Evolutionary conservation across 2,797 vertebrate genomes (phyloP).

Genomic region (Premnoplex brunnescens): DNA sequence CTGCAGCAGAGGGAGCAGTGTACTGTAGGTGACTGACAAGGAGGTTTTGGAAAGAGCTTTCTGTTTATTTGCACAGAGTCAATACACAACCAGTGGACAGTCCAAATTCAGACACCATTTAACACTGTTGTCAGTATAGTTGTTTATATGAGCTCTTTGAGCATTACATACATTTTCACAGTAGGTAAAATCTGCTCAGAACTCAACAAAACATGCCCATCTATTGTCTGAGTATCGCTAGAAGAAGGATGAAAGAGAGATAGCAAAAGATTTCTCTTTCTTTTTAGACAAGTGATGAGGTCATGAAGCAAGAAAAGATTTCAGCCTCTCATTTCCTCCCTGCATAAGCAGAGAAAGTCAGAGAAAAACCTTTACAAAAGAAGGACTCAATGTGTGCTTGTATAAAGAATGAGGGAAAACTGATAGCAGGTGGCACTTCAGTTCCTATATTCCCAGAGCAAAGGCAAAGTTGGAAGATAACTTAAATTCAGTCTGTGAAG

Average conservation of each 20-base stretch:
- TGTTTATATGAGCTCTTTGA: neutral
- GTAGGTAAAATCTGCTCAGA: neutral
- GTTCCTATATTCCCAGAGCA: neutral
- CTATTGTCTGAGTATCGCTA: neutral
- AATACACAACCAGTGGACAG: neutral
- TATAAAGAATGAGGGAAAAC: neutral
- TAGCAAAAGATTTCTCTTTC: neutral
- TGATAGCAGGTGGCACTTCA: neutral
- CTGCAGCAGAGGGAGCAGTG: neutral
- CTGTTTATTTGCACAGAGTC: neutral
- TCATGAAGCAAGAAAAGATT: neutral
- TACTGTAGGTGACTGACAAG: neutral
- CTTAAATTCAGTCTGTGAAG: neutral
- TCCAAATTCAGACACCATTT: neutral
- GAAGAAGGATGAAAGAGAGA: neutral
- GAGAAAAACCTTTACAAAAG: neutral
- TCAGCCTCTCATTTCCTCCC: neutral
- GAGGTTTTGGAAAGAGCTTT: neutral
- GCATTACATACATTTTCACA: neutral
- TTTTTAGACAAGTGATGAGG: neutral
- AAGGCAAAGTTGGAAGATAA: neutral
- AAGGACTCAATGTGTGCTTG: neutral
- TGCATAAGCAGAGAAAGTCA: neutral
- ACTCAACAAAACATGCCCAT: neutral
- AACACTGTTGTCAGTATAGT: neutral